Conservation (phyloP, 2,113 vertebrate genomes). For the Sus scrofa region T2T-Sscrofa CM000818.6:101743501-101744000, state of each 20-base stretch:
- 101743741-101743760: background rate
- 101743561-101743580: background rate
- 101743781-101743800: no score
- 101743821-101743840: background rate
- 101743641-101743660: no score
- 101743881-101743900: background rate
- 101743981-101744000: no score
- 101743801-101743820: background rate
- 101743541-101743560: background rate
- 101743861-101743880: constrained; percentile 3
- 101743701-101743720: background rate
- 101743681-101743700: background rate
- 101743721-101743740: background rate
- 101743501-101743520: background rate
- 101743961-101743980: background rate
- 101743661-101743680: background rate
- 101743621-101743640: background rate
- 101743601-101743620: background rate
- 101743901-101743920: background rate
- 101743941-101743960: background rate
- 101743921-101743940: background rate
- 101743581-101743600: background rate
- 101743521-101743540: background rate
- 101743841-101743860: background rate
- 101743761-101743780: background rate